Percentiles rank a stretch among this genome's conserved stretches.
Evolutionary conservation across 2,797 vertebrate species (phyloP).

Genomic region (Potorous gilbertii): DNA sequence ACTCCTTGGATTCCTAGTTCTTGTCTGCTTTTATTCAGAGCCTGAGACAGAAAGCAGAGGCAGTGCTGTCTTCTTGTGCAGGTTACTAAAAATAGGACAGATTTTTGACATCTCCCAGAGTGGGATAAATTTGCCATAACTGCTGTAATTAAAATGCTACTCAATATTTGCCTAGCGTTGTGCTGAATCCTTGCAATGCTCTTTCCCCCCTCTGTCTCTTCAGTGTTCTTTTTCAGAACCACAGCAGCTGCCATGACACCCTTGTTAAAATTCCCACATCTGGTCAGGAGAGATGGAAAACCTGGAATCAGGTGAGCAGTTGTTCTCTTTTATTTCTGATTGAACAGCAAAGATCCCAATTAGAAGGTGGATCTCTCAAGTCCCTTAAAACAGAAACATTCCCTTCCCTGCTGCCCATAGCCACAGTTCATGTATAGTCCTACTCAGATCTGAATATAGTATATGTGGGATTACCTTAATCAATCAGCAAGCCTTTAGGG

Average conservation of each 20-base stretch:
- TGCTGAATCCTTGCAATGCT: conserved; percentile 60
- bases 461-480: background rate
- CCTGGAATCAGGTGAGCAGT: conserved; percentile 31
- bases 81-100: conserved; percentile 73
- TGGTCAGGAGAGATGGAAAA: conserved; percentile 4
- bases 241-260: conserved; percentile 33
- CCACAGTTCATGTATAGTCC: background rate
- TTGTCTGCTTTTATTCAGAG: conserved; percentile 55
- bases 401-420: conserved; percentile 25
- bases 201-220: conserved; percentile 5
- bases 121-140: conserved; percentile 64
- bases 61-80: conserved; percentile 59
- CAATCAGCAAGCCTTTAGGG: background rate
- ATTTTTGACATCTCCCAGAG: conserved; percentile 65
- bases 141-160: conserved; percentile 61
- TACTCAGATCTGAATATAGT: background rate
- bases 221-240: conserved; percentile 61
- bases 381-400: conserved; percentile 8
- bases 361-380: background rate
- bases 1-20: conserved; percentile 60
- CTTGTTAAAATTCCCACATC: conserved; percentile 14
- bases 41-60: conserved; percentile 32
- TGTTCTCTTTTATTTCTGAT: background rate
- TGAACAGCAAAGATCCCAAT: conserved; percentile 48
- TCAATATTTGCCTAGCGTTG: conserved; percentile 56